Conservation (phyloP, 2,888 invertebrate species). For the Sinhomidia bicolor region DNA sequence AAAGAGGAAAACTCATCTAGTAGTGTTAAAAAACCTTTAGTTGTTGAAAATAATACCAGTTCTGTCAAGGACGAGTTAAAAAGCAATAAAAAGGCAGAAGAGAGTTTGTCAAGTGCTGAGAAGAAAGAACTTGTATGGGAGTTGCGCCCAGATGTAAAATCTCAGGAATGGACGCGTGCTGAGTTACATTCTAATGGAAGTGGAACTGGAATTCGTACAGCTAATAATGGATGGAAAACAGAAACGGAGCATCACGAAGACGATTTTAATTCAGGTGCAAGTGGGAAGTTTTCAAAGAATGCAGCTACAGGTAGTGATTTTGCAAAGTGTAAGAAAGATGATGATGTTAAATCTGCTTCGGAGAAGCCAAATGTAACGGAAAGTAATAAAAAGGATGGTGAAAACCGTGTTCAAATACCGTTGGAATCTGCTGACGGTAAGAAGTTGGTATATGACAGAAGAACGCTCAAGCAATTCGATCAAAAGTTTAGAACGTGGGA, state of each 20-base stretch:
- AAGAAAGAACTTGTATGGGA: slow-evolving; percentile 64
- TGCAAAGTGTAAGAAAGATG: background rate
- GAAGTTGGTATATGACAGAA: slow-evolving; percentile 74
- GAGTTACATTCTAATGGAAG: too few species aligned
- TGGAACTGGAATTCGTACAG: background rate
- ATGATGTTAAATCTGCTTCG: background rate
- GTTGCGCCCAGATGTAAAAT: slow-evolving; percentile 46
- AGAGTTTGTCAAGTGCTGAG: background rate
- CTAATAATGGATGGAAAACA: background rate
- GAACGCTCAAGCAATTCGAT: slow-evolving; percentile 78
- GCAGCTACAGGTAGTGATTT: too few species aligned
- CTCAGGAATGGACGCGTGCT: background rate
- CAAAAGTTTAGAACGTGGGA: slow-evolving; percentile 79
- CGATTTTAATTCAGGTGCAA: too few species aligned
- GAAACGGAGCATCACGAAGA: background rate
- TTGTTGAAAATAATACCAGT: background rate
- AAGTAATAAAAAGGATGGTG: background rate
- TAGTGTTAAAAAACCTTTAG: too few species aligned
- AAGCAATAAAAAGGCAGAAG: background rate
- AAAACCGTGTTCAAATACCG: slow-evolving; percentile 43
- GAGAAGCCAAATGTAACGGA: background rate
- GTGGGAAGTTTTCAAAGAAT: background rate
- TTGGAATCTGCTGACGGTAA: slow-evolving; percentile 63
- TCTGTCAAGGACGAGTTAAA: background rate
- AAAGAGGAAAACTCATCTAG: too few species aligned